Base-by-base conservation (phyloP, 2,888 invertebrate species). In the Xylophagus ater region DNA sequence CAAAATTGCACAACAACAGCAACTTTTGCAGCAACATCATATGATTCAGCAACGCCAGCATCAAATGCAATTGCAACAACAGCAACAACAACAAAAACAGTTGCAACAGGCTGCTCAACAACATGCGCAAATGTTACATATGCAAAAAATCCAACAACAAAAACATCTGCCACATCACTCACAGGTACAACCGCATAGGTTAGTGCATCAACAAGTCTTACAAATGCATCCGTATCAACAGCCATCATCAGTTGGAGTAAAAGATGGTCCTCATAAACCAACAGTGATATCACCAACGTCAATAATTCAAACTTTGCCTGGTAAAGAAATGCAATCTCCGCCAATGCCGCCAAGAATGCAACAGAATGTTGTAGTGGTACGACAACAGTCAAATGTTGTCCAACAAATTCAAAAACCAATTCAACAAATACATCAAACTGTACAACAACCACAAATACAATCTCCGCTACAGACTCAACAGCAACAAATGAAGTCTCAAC, bases 111-210 rank as follows among this genome's bases (percentile, higher is more conserved):
- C 45, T n/a, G 5, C 10, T 28, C 52, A 49, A 29, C 50, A 51
- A 29, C 56, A 46, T 49, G 58, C 53, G 51, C 59, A 43, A 44
- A 62, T 54, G 48, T 61, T 51, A 49, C 51, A 53, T 39, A 59
- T 61, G 41, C 51, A 59, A 2, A 54, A 58, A 8, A 50, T 54
- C 43, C 56, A 54, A 17, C 54, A 53, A 21, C 58, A 56, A 34
- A 17, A 38, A 12, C 46, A 19, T 25, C 30, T 29, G 34, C 32
- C 34, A 7, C 19, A 20, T 12, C 43, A 43, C 32, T 45, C 36
- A 37, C 47, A 39, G 23, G 46, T 40, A 28, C 42, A 35, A 12
- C 33, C 20, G 13, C 41, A 29, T 15, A 37, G 21, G 19, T 17
- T 35, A 12, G 26, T 34, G 31, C 50, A 10, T 43, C 50, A 25